Evolutionary conservation across 2,797 vertebrate genomes (phyloP).

Genomic region (Parambassis ranga): DNA sequence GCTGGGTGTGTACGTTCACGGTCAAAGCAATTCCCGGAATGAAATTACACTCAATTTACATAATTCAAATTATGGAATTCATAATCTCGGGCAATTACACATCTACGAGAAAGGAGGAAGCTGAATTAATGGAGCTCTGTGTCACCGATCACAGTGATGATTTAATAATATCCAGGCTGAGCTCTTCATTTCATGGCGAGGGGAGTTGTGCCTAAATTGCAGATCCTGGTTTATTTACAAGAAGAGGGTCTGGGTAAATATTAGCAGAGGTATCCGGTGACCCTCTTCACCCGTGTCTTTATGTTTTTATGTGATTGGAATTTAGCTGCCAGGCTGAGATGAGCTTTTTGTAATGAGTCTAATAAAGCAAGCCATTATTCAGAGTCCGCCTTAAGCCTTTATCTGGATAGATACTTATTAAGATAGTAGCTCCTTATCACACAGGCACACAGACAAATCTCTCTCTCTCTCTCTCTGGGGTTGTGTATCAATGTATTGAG

Average conservation of each 20-base stretch:
- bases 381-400: constrained; percentile 38
- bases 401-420: constrained; percentile 67
- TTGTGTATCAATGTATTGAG: background rate
- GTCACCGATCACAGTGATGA: background rate
- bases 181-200: background rate
- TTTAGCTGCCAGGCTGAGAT: constrained; percentile 15
- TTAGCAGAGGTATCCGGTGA: background rate
- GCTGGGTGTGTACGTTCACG: background rate
- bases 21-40: constrained; percentile 18
- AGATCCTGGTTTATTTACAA: constrained; percentile 27
- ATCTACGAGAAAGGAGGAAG: background rate
- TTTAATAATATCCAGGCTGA: constrained; percentile 19
- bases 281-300: background rate
- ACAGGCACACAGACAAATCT: constrained; percentile 43
- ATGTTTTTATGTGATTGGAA: constrained; percentile 15
- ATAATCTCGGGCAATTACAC: constrained; percentile 27
- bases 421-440: constrained; percentile 69
- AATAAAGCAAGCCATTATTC: constrained; percentile 49
- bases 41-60: constrained; percentile 36
- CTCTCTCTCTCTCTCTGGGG: constrained; percentile 28
- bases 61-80: constrained; percentile 37
- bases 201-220: constrained; percentile 1
- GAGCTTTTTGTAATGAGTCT: constrained; percentile 39
- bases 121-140: constrained; percentile 13
- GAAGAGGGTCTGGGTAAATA: constrained; percentile 36